phyloP scores from a whole-genome alignment of 2,888 invertebrate genomes.

The Lasioglossum villosulum region DNA sequence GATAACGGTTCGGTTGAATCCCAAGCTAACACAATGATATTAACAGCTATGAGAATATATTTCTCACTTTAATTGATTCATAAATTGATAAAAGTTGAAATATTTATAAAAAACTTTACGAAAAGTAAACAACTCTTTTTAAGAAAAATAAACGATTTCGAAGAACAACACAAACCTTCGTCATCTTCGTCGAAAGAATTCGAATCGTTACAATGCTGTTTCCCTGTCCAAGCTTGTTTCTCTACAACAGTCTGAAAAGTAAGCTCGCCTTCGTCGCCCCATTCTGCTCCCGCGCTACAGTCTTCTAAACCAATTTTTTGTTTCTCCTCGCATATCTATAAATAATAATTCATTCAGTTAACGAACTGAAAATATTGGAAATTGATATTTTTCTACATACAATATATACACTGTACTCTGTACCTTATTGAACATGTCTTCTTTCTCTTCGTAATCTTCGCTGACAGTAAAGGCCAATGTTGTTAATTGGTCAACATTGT shows the following conservation, averaged over 20 bases:
- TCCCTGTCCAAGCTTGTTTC: conserved; percentile 82
- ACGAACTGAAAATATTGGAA: conserved; percentile 80
- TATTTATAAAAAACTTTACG: background rate
- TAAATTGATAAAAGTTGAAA: too few relatives aligned
- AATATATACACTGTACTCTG: conserved; percentile 67
- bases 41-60: background rate
- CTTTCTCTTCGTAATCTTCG: conserved; percentile 84
- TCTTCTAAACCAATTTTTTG: conserved; percentile 79
- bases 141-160: background rate
- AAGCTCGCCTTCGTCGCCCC: conserved; percentile 85
- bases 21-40: conserved; percentile 72
- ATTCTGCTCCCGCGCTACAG: conserved; percentile 79
- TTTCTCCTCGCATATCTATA: conserved; percentile 79
- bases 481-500: conserved; percentile 81
- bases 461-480: conserved; percentile 84
- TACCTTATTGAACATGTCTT: conserved; percentile 88
- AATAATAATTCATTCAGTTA: conserved; percentile 9
- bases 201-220: conserved; percentile 79
- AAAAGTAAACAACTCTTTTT: background rate
- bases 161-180: conserved; percentile 74
- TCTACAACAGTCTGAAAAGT: conserved; percentile 85
- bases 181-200: conserved; percentile 85
- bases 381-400: conserved; percentile 47
- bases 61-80: too few relatives aligned
- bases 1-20: conserved; percentile 70